Evolutionary conservation across 2,797 vertebrate species (phyloP).

Genomic region (Emys orbicularis): DNA sequence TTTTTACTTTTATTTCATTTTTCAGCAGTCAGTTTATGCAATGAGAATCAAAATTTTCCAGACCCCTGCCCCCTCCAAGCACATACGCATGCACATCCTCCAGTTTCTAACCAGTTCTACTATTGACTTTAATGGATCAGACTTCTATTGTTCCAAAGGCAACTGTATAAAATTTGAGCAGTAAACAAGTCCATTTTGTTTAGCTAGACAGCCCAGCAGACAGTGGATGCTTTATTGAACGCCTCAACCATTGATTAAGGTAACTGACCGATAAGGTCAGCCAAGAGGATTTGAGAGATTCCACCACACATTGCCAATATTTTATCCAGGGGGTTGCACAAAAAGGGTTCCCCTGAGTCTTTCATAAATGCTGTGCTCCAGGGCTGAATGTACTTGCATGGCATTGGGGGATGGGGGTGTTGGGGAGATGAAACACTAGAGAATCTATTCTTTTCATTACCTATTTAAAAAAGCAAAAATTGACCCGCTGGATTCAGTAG

Average conservation of each 20-base stretch:
- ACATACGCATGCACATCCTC: background rate
- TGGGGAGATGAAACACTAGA: background rate
- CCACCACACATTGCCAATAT: background rate
- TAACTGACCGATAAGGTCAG: background rate
- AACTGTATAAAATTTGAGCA: background rate
- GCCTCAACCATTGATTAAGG: background rate
- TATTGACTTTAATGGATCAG: background rate
- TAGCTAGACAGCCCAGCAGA: background rate
- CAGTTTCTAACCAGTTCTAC: background rate
- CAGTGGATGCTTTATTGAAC: background rate
- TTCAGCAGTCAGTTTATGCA: background rate
- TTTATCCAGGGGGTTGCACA: background rate
- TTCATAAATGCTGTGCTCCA: background rate
- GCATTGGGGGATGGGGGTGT: no score
- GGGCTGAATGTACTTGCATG: no score
- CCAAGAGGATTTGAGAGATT: background rate
- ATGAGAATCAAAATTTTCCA: background rate
- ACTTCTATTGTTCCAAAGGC: no score
- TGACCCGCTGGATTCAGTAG: background rate
- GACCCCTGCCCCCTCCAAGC: no score
- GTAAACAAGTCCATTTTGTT: background rate
- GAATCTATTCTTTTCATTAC: background rate
- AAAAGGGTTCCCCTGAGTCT: background rate
- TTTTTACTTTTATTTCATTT: background rate
- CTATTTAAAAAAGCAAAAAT: background rate